Evolutionary conservation across 2,888 invertebrate genomes (phyloP).

Genomic region (Acrocera orbiculus): DNA sequence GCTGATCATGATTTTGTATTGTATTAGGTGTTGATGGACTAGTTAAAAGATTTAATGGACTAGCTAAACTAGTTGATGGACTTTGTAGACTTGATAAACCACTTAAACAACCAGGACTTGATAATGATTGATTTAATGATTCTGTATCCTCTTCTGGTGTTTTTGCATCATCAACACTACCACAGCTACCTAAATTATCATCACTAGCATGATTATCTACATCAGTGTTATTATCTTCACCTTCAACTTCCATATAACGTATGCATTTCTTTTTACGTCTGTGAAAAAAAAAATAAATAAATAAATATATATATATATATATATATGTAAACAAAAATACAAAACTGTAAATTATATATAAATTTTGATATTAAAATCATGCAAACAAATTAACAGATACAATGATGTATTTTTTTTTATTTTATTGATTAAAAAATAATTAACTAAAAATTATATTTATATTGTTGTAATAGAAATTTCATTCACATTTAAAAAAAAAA

Average conservation of each 20-base stretch:
- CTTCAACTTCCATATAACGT: conserved; percentile 77
- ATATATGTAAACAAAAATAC: neutral
- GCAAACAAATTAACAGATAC: neutral
- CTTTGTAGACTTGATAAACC: conserved; percentile 51
- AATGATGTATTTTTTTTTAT: neutral
- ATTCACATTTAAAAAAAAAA: too few relatives aligned
- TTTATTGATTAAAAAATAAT: neutral
- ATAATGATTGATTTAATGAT: conserved; percentile 39
- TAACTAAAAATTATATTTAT: neutral
- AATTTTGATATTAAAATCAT: too few relatives aligned
- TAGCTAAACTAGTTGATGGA: conserved; percentile 56
- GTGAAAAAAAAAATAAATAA: neutral
- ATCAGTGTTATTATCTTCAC: conserved; percentile 43
- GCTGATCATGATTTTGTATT: conserved; percentile 4
- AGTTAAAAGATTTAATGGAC: conserved; percentile 56
- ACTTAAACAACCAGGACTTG: conserved; percentile 44
- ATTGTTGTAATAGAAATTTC: too few relatives aligned
- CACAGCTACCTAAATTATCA: conserved; percentile 61
- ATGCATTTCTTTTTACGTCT: conserved; percentile 97
- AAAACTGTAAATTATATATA: neutral
- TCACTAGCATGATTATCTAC: conserved; percentile 35
- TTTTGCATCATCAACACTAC: conserved; percentile 56
- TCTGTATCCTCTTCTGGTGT: conserved; percentile 49
- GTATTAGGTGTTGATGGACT: conserved; percentile 35
- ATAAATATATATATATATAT: neutral